Conservation (phyloP, 2,888 invertebrate species). For the Apamea crenata region DNA sequence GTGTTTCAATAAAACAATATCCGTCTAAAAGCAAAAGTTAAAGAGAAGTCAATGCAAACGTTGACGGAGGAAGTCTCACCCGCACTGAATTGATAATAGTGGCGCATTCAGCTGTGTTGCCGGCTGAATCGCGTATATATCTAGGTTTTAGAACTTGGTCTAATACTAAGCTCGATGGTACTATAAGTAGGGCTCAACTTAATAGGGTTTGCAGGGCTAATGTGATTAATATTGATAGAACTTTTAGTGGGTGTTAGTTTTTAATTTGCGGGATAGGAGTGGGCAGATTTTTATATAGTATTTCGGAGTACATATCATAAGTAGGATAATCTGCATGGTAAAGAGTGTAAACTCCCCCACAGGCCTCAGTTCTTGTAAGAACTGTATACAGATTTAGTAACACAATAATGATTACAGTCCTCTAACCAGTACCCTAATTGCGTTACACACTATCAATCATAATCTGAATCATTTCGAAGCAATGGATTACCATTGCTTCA, state of each 20-base stretch:
- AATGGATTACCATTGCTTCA: no score
- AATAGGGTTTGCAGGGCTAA: slow-evolving; percentile 4
- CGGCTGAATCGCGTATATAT: slow-evolving; percentile 54
- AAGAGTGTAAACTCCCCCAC: not conserved
- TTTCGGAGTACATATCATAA: not conserved
- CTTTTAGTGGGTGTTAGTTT: slow-evolving; percentile 9
- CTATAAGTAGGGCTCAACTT: not conserved
- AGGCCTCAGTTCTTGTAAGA: not conserved
- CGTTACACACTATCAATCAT: no score
- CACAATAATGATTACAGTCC: not conserved
- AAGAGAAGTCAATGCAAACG: slow-evolving; percentile 76
- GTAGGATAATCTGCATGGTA: not conserved
- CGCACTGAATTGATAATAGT: slow-evolving; percentile 78
- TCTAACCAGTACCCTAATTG: no score
- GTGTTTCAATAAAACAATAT: slow-evolving; percentile 31
- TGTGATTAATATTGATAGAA: slow-evolving; percentile 5
- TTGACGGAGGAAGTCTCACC: slow-evolving; percentile 78
- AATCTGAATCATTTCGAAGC: no score
- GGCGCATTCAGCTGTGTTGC: slow-evolving; percentile 67
- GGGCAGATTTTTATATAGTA: not conserved
- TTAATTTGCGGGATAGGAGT: not conserved
- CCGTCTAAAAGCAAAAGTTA: slow-evolving; percentile 75
- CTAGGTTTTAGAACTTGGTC: slow-evolving; percentile 50
- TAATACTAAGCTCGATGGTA: not conserved
- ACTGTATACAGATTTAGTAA: not conserved